A percentile compares a stretch with the other conserved stretches of the same genome.
Evolutionary conservation across 1,140 invertebrate genomes (phyloP).

Genomic region (Orussus abietinus): DNA sequence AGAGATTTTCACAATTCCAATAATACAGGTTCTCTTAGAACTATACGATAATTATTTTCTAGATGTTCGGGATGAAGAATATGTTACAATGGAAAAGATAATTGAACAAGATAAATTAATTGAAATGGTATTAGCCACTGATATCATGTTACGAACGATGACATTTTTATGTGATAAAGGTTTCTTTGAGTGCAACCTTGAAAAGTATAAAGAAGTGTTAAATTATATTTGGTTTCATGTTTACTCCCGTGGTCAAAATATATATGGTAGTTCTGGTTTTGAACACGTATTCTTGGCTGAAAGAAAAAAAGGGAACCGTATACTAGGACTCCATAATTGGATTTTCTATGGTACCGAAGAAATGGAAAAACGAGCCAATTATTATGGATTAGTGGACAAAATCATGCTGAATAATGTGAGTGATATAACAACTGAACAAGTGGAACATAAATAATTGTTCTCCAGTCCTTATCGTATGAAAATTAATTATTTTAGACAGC

Average conservation of each 20-base stretch:
- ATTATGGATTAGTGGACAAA: conserved; percentile 44
- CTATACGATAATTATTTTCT: conserved; percentile 43
- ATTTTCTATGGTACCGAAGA: conserved; percentile 50
- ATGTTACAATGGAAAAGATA: conserved; percentile 48
- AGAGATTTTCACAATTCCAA: conserved; percentile 15
- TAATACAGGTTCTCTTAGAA: conserved; percentile 27
- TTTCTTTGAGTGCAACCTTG: conserved; percentile 21
- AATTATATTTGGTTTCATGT: conserved; percentile 72
- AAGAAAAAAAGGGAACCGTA: conserved; percentile 36
- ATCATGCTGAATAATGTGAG: conserved; percentile 36
- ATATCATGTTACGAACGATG: conserved; percentile 54
- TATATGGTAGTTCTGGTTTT: conserved; percentile 46
- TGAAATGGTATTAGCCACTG: conserved; percentile 52
- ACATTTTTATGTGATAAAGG: conserved; percentile 52
- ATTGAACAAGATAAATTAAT: conserved; percentile 55
- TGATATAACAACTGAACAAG: conserved; percentile 5
- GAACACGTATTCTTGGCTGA: conserved; percentile 59
- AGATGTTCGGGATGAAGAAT: conserved; percentile 45
- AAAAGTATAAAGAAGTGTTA: conserved; percentile 61
- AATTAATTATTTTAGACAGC: conserved; percentile 22
- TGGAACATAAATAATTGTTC: no score
- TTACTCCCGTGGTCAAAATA: conserved; percentile 63
- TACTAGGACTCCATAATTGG: conserved; percentile 59
- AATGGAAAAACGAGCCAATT: conserved; percentile 45
- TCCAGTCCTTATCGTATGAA: no score